Conservation (phyloP, 1,140 invertebrate genomes). For the Anastrepha obliqua region DNA sequence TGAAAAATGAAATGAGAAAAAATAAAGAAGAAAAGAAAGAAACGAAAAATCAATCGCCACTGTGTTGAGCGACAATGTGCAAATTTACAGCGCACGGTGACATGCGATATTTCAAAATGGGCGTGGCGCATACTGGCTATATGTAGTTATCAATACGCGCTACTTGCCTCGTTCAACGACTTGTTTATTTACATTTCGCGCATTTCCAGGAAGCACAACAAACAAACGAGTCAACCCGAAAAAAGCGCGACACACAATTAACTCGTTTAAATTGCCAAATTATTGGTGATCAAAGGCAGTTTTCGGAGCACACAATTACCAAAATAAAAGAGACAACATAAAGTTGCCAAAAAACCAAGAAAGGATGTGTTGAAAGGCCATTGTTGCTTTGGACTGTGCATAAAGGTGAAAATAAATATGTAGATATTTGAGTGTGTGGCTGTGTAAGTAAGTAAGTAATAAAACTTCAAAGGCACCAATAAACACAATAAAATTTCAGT, state of each 20-base stretch:
- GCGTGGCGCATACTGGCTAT: not conserved
- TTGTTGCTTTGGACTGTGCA: not conserved
- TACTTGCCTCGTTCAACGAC: not conserved
- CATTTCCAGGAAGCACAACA: conserved; percentile 30
- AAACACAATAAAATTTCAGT: not conserved
- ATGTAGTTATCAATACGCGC: not conserved
- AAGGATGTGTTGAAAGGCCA: not conserved
- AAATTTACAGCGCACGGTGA: conserved; percentile 28
- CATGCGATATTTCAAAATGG: not conserved
- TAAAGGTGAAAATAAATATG: too few relatives aligned
- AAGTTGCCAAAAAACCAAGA: not conserved
- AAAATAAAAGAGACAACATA: not conserved
- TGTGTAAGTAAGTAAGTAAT: not conserved
- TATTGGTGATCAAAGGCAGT: conserved; percentile 46
- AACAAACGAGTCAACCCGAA: not conserved
- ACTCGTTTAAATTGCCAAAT: conserved; percentile 39
- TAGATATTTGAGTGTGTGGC: too few relatives aligned
- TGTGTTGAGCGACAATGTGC: conserved; percentile 20
- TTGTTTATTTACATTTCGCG: conserved; percentile 28
- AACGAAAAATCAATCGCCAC: not conserved
- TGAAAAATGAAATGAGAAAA: not conserved
- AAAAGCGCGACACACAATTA: not conserved
- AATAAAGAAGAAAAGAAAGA: not conserved
- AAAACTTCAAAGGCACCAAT: not conserved
- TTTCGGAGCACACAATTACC: conserved; percentile 10